Conservation (phyloP, 2,113 vertebrate genomes). For the Rhabdomys dilectus region DNA sequence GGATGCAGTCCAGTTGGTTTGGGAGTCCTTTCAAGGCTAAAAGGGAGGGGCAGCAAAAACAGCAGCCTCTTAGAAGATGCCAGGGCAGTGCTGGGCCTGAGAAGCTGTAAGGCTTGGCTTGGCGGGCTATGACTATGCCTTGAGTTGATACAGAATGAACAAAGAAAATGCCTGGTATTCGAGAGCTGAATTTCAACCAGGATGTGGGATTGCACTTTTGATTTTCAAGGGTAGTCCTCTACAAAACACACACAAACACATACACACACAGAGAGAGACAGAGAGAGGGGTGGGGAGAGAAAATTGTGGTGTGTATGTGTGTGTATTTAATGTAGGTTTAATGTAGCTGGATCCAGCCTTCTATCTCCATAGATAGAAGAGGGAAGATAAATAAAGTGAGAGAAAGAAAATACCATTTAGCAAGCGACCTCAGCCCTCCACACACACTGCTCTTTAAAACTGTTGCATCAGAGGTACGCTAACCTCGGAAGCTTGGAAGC, state of each 20-base stretch:
- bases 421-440: neutral
- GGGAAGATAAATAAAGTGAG: neutral
- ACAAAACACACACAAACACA: neutral
- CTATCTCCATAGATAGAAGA: neutral
- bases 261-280: neutral
- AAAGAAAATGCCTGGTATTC: constrained; percentile 54
- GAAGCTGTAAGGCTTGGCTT: neutral
- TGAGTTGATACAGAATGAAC: constrained; percentile 25
- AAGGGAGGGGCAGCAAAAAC: neutral
- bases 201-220: neutral
- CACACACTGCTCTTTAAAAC: neutral
- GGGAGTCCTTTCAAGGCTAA: neutral
- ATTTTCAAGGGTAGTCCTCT: neutral
- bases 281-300: neutral
- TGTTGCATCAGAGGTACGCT: neutral
- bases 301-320: neutral
- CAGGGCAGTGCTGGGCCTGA: neutral
- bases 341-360: neutral
- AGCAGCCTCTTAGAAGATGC: neutral
- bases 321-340: neutral
- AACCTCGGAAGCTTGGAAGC: neutral
- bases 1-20: neutral
- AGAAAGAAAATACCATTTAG: neutral
- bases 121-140: neutral
- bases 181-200: neutral